Conservation (phyloP, 2,113 vertebrate genomes). For the Colistium nudipinnis region DNA sequence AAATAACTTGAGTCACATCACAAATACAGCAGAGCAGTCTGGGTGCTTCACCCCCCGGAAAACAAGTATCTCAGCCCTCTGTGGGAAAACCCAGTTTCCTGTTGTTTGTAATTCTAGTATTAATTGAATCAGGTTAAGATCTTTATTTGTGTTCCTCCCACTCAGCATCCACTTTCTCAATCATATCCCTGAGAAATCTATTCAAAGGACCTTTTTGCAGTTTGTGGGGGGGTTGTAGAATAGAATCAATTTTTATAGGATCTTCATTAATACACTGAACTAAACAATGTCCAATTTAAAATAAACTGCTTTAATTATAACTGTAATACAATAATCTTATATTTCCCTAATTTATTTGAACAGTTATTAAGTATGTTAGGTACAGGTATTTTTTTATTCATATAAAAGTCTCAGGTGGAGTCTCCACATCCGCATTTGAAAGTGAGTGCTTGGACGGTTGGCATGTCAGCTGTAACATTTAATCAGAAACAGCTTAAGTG, state of each 20-base stretch:
- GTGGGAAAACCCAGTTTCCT: constrained; percentile 49
- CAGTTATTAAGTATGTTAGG: too few relatives aligned
- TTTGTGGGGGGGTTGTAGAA: too few relatives aligned
- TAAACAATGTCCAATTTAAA: neutral
- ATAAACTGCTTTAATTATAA: neutral
- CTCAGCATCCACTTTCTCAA: neutral
- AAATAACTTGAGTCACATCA: constrained; percentile 48
- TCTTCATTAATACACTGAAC: neutral
- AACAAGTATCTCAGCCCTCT: constrained; percentile 45
- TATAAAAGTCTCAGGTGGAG: constrained; percentile 5
- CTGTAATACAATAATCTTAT: neutral
- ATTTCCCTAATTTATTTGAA: neutral
- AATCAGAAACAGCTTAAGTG: constrained; percentile 37
- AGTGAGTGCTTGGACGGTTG: constrained; percentile 2
- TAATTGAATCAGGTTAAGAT: constrained; percentile 36
- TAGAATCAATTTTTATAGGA: too few relatives aligned
- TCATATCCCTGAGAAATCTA: neutral
- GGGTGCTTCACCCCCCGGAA: constrained; percentile 49
- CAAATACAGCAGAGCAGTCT: constrained; percentile 5
- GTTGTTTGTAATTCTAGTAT: constrained; percentile 26
- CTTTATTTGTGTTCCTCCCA: neutral
- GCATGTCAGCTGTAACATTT: constrained; percentile 21
- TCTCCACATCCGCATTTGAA: constrained; percentile 27
- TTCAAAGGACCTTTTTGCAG: neutral
- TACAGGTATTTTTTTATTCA: neutral